Evolutionary conservation across 2,797 vertebrate species (phyloP), one percentile per base, ranked within the genome.

Genomic region (Euthynnus affinis): DNA sequence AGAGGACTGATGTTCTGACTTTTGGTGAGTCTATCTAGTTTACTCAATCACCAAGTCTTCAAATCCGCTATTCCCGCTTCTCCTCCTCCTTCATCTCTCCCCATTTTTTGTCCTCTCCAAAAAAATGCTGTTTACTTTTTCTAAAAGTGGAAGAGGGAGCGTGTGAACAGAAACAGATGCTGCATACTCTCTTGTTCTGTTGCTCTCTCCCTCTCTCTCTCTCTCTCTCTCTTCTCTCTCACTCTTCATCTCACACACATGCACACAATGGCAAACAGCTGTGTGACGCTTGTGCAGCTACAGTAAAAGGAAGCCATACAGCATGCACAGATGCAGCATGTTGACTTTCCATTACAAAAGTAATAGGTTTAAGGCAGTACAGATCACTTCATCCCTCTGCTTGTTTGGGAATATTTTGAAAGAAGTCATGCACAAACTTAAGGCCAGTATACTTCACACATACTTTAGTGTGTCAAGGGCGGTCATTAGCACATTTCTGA

Each of bases 81-180:
- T 74, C 46, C 59, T 71, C 63, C 58, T 66, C 17, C 42, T 74
- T 18, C 55, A 63, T 64, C 65, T 80, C 51, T 18, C 65, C 32
- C 69, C 34, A 6, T 80, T 68, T 83, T 65, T 49, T 42, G 7
- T 49, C 18, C 46, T 9, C 69, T 42, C 22, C 49, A 76, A 77
- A 84, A 85, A 87, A 82, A 49, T 55, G 69, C 68, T 93, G 93
- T 95, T 95, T 94, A 93, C 92, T 91, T 93, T 89, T 90, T 93
- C 90, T 92, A 92, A 95, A 94, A 94, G 90, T 91, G 89, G 91
- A 93, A 90, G 80, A 76, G 74, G 78, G 91, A 94, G 92, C 87
- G 84, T 94, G 91, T 95, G 94, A 95, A 94, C 93, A 89, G 79
- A 92, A 91, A 87, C 94, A 95, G 92, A 95, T 93, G 94, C 85